Evolutionary conservation across 2,888 invertebrate genomes (phyloP), one percentile per base, ranked within the genome.

Genomic region (Galeruca laticollis): DNA sequence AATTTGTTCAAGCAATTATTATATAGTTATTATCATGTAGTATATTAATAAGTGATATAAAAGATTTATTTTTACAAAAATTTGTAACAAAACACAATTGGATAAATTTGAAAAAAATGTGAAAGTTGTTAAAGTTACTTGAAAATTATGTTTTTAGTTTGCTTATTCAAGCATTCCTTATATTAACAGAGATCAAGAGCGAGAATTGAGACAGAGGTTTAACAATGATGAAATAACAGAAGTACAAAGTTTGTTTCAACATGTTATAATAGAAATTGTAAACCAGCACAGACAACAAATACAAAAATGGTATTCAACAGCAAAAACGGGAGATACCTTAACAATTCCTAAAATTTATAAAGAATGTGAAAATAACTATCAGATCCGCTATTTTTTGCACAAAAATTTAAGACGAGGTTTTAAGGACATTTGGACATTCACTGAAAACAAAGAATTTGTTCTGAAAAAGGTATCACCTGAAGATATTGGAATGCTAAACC

Each of bases 111-210:
- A 6, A 26, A 26, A 26, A 26, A 26, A 6, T 26, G 11, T 21
- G 21, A 13, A 49, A 35, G 18, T 11, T 49, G 60, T 33, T 21
- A 57, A n/a, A 43, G 51, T 13, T 13, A 11, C 31, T 35, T 59
- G 40, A 35, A 47, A 62, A 52, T 31, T 26, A 10, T 40, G 40
- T 65, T 60, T 69, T 86, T 86, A 94, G 94, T 89, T 91, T 77
- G 87, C 88, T 18, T 90, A 91, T 81, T 86, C 90, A 75, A 93
- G 93, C 6, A 86, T 94, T 60, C 89, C 92, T 2, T 94, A 88
- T 79, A 81, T 94, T 21, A 91, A 90, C 80, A 87, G 87, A 77
- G 78, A 77, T 2, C 89, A 91, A 76, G 89, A 89, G 79, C 73
- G 69, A 0, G 79, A 81, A 59, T 77, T 85, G 61, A 65, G 73